Base-by-base conservation (phyloP, 1,140 invertebrate species). In the Heterodera schachtii region DNA sequence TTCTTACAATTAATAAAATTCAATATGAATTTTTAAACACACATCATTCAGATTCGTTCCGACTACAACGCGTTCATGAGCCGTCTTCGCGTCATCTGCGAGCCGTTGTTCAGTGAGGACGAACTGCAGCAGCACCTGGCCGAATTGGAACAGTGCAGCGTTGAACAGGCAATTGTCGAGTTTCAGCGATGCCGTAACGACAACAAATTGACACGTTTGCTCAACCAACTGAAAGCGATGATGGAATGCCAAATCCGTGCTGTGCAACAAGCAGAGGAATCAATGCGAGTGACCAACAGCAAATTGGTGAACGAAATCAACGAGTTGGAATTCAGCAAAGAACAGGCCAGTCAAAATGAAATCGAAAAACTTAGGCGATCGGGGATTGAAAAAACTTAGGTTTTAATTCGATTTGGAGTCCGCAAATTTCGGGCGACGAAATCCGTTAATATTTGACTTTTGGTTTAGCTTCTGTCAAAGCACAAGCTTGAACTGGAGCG, bases 401-500 rank as follows among this genome's bases (percentile, higher is more conserved):
- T 31, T 31, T 31, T 31, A 31, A 31, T 31, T 31, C 31, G 31
- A 31, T 31, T 31, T 31, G 31, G 31, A 31, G 31, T 31, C 31
- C 31, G 31, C 31, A 31, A 31, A 31, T 31, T 31, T 31, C 31
- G 31, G 31, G 31, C 31, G 31, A 31, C 31, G 31, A 69, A 3
- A 13, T 44, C 57, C 57, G 3, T 2, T 4, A 11, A 4, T 19
- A 13, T 11, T 52, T 52, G 6, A 52, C 11, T 52, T 52, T 52
- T 52, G 11, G n/a, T 75, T 49, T 16, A 76, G 74, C 44, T 57
- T 16, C 46, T 47, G n/a, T 41, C 66, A 6, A 70, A 70, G 44
- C 60, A 43, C n/a, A 64, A 78, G 16, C 70, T 78, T n/a, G 76
- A 78, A 8, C 43, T 44, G 44, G 76, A 78, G 21, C 64, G 77